Evolutionary conservation across 2,113 vertebrate genomes (phyloP), one percentile per base, ranked within the genome.

Genomic region (Canis aureus): DNA sequence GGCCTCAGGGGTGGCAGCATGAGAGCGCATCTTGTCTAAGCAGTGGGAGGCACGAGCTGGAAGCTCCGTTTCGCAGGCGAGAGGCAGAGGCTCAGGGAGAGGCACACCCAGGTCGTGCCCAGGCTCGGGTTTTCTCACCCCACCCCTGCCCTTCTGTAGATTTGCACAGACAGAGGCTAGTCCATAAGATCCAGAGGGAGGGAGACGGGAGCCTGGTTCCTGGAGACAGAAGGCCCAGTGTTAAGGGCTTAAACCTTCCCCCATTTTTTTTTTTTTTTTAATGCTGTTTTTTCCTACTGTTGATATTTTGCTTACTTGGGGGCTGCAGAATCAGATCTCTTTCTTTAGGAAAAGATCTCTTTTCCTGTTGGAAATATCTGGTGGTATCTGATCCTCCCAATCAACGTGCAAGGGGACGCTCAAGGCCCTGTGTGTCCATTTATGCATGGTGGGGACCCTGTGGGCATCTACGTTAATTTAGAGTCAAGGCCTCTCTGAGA

Each of bases 31-130:
- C 62, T 51, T 60, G 64, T 38, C 25, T 16, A 19, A n/a, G 16
- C 55, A 4, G 13, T n/a, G 32, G 2, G 0, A 25, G 19, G 51
- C 35, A 22, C 1, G 17, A 35, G 59, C 8, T 6, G 6, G 8
- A 32, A 32, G 25, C n/a, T 53, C 74, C 13, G 9, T 55, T 57
- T 25, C n/a, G 62, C 79, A 43, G n/a, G 20, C 0, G 15, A 57
- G 49, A 57, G 43, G 67, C n/a, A 27, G 20, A 74, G 67, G 59
- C 12, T 49, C 43, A 27, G 32, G 43, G 19, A 79, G 29, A 27
- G 2, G 1, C 3, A 4, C 11, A 5, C n/a, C 25, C 23, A 62
- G 20, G 53, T 29, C 23, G 3, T 2, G 60, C 43, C 8, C 11
- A 15, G 64, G 53, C 53, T 60, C 74, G 1, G 22, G 38, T 23